These are phyloP conservation scores for Biston betularia DNA, from an alignment of 2,888 invertebrate species.

Conservation along the genomic window DNA sequence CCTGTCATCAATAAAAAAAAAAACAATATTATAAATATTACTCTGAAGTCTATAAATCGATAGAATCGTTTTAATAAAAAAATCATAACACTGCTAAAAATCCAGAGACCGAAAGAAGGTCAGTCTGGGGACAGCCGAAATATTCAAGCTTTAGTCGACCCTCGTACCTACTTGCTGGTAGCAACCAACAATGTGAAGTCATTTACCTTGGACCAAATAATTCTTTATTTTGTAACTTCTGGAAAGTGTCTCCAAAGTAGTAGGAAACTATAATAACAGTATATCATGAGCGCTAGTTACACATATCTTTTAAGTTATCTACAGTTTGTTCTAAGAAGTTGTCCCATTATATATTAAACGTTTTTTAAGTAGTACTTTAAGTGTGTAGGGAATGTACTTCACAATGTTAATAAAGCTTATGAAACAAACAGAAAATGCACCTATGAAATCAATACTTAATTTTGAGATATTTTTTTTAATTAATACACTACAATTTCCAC, in stretches of 20 bases:
- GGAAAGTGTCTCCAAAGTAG: not conserved
- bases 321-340: conserved; percentile 10
- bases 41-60: no score
- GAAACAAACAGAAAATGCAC: no score
- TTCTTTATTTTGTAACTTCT: not conserved
- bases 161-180: not conserved
- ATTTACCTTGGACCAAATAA: not conserved
- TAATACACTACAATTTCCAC: no score
- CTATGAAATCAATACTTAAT: no score
- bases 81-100: no score
- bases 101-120: no score
- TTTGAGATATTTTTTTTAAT: no score
- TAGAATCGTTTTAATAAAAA: no score
- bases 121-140: not conserved
- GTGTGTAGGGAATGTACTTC: no score
- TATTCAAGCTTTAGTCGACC: not conserved
- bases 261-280: conserved; percentile 8
- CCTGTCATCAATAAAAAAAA: no score
- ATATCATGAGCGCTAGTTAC: conserved; percentile 8
- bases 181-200: not conserved
- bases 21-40: no score
- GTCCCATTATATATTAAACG: conserved; percentile 6
- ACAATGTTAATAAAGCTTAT: no score
- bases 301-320: conserved; percentile 10
- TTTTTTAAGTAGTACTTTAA: conserved; percentile 1